Evolutionary conservation across 23 tunicate species (phyloP).

Genomic region (Trididemnum miniatum): DNA sequence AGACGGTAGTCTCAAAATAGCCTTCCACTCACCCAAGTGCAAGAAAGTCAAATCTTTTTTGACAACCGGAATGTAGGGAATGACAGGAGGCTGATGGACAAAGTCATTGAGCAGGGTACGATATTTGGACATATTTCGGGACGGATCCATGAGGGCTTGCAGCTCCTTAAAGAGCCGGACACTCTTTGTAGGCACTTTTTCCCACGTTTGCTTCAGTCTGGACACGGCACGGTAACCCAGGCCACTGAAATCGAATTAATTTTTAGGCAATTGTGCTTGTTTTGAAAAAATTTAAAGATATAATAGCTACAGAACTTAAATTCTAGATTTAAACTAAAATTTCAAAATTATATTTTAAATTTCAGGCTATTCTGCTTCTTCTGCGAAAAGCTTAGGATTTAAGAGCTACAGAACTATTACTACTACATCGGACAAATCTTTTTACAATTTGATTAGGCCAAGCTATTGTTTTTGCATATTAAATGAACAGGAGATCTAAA

Average conservation of each 20-base stretch:
- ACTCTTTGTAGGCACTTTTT: slow-evolving; percentile 74
- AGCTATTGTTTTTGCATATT: too few relatives aligned
- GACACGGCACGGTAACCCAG: slow-evolving; percentile 96
- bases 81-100: slow-evolving; percentile 87
- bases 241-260: slow-evolving; percentile 49
- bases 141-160: slow-evolving; percentile 98
- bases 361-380: too few relatives aligned
- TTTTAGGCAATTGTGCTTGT: background rate
- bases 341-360: too few relatives aligned
- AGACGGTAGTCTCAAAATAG: too few relatives aligned
- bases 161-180: slow-evolving; percentile 79
- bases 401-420: too few relatives aligned
- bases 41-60: slow-evolving; percentile 95
- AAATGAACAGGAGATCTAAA: too few relatives aligned
- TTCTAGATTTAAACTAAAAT: too few relatives aligned
- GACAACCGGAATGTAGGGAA: slow-evolving; percentile 95
- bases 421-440: too few relatives aligned
- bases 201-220: slow-evolving; percentile 92
- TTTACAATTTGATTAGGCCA: too few relatives aligned
- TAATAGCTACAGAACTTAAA: too few relatives aligned
- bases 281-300: background rate
- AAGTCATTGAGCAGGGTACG: slow-evolving; percentile 78
- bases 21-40: slow-evolving; percentile 68
- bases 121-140: slow-evolving; percentile 95
- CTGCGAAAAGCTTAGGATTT: too few relatives aligned